Conservation (phyloP, 1,140 invertebrate genomes). For the Bombyx mandarina region DNA sequence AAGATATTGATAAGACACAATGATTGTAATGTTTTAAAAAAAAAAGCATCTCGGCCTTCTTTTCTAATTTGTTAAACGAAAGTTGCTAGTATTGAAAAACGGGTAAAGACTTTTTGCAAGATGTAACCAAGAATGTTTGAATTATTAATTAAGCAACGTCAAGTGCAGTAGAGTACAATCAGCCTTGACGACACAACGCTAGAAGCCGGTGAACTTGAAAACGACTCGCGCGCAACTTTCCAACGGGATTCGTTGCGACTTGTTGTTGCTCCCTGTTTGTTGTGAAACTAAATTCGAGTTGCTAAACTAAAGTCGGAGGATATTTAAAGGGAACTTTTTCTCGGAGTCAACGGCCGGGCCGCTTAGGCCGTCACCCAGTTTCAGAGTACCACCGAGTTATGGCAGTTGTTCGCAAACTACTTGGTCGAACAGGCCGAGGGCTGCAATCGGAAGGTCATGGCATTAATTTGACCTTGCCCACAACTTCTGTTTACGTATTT, state of each 20-base stretch:
- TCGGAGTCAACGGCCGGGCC: constrained; percentile 64
- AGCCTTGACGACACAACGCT: not conserved
- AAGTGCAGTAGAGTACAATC: too few species aligned
- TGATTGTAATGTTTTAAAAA: not conserved
- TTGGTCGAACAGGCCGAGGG: constrained; percentile 54
- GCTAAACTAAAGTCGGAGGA: constrained; percentile 68
- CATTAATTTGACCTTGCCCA: constrained; percentile 66
- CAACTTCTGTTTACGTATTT: constrained; percentile 24
- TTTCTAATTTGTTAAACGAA: not conserved
- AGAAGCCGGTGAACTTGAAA: constrained; percentile 52
- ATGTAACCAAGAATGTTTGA: too few species aligned
- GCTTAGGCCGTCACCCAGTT: constrained; percentile 66
- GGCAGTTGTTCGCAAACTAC: constrained; percentile 67
- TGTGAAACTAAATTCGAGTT: constrained; percentile 70
- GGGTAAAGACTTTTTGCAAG: too few species aligned
- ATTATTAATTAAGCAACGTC: too few species aligned
- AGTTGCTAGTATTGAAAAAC: not conserved
- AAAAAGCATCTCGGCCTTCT: not conserved
- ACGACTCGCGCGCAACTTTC: constrained; percentile 66
- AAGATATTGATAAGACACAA: not conserved
- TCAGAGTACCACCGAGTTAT: constrained; percentile 67
- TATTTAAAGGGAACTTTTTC: constrained; percentile 71
- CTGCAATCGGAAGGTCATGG: constrained; percentile 63
- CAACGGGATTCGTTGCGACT: constrained; percentile 61
- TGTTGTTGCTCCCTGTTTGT: constrained; percentile 65